Evolutionary conservation across 1,140 invertebrate genomes (phyloP), one percentile per base, ranked within the genome.

Genomic region (Habropoda laboriosa): DNA sequence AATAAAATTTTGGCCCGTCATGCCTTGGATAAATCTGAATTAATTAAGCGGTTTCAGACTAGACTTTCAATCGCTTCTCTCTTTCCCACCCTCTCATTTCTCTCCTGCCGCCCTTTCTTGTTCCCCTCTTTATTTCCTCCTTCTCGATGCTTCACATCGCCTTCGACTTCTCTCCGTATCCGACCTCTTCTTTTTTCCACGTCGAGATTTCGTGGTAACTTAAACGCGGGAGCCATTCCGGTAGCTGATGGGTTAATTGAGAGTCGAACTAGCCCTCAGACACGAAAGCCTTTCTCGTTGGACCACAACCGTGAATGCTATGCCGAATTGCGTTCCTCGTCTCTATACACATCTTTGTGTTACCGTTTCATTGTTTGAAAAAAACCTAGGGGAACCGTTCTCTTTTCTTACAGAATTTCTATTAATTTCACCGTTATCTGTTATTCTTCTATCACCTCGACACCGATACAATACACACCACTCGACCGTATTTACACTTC

Each of bases 231-330:
- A 85, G 90, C 88, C 89, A 89, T 89, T 88, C n/a, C 92, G 89
- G 92, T 92, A 92, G 92, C 91, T 88, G 91, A 92, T 92, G 89
- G 87, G 89, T 90, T 92, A 93, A 92, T 93, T 90, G 89, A 91
- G 90, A 91, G 88, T 88, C 86, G 83, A 90, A 87, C 88, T 89
- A 87, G 87, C 87, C 87, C 87, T 87, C 86, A 75, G 86, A 86
- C 86, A 90, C 85, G 89, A 89, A 90, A 86, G 89, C 82, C 88
- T 89, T 89, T 87, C 87, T 80, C 5, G 35, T n/a, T 68, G 81
- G 68, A 86, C 81, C 79, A 86, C n/a, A n/a, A n/a, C 80, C 77
- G 87, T 81, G 87, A 82, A 79, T 75, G 83, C 83, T 87, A 90
- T 88, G 87, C 78, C 80, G 86, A 82, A 87, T 89, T 87, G 86